Evolutionary conservation across 2,113 vertebrate genomes (phyloP).

Genomic region (Semnornis frantzii): DNA sequence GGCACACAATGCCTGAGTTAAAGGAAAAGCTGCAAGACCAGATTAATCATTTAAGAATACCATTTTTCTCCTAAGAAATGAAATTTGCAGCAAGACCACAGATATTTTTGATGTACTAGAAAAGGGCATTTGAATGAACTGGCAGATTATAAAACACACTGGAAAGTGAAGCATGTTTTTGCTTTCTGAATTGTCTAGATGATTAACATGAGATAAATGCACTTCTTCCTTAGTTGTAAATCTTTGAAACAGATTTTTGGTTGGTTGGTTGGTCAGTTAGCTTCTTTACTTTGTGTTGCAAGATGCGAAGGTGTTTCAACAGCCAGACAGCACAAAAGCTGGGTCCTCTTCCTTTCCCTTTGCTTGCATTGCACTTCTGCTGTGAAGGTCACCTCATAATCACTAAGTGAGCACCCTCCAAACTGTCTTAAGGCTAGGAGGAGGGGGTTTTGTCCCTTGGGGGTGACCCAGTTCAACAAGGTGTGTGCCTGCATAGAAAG

Average conservation of each 20-base stretch:
- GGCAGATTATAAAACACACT: slow-evolving; percentile 14
- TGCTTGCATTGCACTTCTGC: background rate
- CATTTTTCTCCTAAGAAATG: background rate
- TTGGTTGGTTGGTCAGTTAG: too few species aligned
- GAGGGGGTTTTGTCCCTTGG: background rate
- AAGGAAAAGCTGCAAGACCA: background rate
- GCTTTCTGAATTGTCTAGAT: slow-evolving; percentile 68
- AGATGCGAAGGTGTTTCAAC: slow-evolving; percentile 12
- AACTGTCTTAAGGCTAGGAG: background rate
- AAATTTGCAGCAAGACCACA: background rate
- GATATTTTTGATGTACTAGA: background rate
- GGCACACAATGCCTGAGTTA: background rate
- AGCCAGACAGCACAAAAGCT: background rate
- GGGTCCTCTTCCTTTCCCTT: background rate
- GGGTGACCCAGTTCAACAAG: background rate
- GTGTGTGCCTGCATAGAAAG: background rate
- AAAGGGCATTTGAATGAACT: slow-evolving; percentile 9
- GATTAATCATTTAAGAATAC: background rate
- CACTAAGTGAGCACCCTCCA: background rate
- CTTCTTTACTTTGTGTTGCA: slow-evolving; percentile 6
- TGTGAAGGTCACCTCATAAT: background rate
- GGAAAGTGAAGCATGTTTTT: slow-evolving; percentile 36
- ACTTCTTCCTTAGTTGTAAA: slow-evolving; percentile 24
- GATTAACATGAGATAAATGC: slow-evolving; percentile 49
- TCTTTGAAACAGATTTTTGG: slow-evolving; percentile 4